Conservation (phyloP, 2,113 vertebrate genomes). For the Syngnathus floridae region DNA sequence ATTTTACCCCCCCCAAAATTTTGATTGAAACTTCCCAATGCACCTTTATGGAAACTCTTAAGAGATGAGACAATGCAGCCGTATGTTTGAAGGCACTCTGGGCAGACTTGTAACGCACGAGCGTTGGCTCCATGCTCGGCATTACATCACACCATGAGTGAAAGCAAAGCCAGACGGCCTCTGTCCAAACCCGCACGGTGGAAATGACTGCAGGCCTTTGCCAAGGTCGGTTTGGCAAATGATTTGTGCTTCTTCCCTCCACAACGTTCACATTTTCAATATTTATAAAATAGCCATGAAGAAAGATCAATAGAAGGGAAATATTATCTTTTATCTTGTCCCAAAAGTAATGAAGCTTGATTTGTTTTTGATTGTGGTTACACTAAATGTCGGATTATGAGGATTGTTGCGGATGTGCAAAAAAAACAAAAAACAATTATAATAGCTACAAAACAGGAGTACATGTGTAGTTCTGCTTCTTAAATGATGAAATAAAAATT, state of each 20-base stretch:
- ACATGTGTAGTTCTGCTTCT: not conserved
- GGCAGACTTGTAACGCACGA: constrained; percentile 10
- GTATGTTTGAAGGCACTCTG: not conserved
- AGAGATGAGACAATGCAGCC: not conserved
- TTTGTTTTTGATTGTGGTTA: not conserved
- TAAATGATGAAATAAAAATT: not conserved
- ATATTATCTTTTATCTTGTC: not conserved
- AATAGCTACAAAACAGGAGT: not conserved
- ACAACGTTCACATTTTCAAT: not conserved
- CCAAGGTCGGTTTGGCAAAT: constrained; percentile 1
- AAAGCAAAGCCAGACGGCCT: constrained; percentile 11
- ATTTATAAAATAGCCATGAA: not conserved
- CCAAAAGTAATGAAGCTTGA: not conserved
- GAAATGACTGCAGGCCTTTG: constrained; percentile 6
- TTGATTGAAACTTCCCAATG: not conserved
- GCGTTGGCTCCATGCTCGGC: constrained; percentile 6
- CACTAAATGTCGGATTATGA: not conserved
- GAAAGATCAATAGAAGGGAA: not conserved
- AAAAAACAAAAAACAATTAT: not conserved
- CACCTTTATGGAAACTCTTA: not conserved
- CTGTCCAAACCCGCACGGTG: constrained; percentile 7
- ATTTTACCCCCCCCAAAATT: too few relatives aligned
- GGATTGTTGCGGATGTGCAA: not conserved
- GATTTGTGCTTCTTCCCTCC: not conserved
- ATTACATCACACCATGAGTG: constrained; percentile 9